Evolutionary conservation across 2,888 invertebrate genomes (phyloP), one percentile per base, ranked within the genome.

Genomic region (Lithodes maja): DNA sequence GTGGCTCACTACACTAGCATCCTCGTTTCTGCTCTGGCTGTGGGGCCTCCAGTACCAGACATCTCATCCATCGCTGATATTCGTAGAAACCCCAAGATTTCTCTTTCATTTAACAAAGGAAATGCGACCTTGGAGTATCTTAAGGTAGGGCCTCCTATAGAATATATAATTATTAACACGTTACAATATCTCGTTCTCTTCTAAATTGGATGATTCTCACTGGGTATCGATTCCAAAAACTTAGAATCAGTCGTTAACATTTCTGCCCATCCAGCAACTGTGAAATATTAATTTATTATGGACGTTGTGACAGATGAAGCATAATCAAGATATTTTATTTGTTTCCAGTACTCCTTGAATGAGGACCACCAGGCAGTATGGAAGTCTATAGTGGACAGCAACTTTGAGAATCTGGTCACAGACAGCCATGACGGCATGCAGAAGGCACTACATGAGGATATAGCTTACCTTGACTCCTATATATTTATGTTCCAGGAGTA

Each of bases 1-100:
- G 12, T 80, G 79, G 69, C 79, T 5, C 71, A 85, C 79, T 85
- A 85, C 79, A 85, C 79, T 49, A 85, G 85, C 55, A 50, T 68
- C 79, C 85, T 85, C 15, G 61, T 80, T 53, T 79, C 85, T 9
- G 77, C 69, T n/a, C 79, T 85, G 50, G 69, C 85, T 1, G 49
- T 80, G 17, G 85, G 85, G 0, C 85, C 80, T 9, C 80, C 79
- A n/a, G n/a, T 69, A 3, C 79, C 85, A 2, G 3, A 33, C 12
- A 33, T 85, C 52, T 50, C 79, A 15, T 50, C 69, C 85, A 53
- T 85, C 5, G 54, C 78, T 0, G 85, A 79, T 15, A 77, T 85
- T 12, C 52, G 52, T n/a, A 50, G 15, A 2, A 15, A 54, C 9
- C 79, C 71, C 33, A 69, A 17, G 3, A 52, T 85, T 50, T 9